Conservation (phyloP, 2,888 invertebrate species). For the Ormyrus labotus region DNA sequence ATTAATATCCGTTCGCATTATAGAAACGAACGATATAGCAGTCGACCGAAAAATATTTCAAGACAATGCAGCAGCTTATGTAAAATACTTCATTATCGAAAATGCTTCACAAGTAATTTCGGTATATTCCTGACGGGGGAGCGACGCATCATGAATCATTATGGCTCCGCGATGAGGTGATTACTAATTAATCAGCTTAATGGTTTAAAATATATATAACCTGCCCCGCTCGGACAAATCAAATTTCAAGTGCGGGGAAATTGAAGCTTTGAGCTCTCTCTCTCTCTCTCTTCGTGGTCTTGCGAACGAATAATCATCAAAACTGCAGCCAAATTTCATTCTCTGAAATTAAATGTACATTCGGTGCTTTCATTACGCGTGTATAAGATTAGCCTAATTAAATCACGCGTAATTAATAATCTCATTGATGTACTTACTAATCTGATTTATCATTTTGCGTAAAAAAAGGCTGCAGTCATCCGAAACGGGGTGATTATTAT, state of each 20-base stretch:
- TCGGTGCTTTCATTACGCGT: background rate
- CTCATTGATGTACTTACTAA: no score
- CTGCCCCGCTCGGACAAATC: background rate
- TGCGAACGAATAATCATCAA: background rate
- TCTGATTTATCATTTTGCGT: no score
- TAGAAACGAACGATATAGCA: no score
- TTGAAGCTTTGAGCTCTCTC: background rate
- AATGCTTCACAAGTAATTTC: no score
- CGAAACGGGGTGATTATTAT: no score
- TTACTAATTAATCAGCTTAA: conserved; percentile 23
- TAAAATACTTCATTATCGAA: no score
- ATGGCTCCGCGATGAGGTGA: background rate
- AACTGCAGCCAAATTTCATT: background rate
- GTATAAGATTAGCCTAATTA: background rate
- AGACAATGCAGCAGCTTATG: no score
- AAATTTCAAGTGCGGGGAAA: background rate
- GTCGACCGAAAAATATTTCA: no score
- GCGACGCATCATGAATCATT: conserved; percentile 2
- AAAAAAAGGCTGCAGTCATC: no score
- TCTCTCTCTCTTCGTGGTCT: background rate
- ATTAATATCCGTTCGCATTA: no score
- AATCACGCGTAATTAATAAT: no score
- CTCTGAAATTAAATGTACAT: background rate
- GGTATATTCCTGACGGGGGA: no score
- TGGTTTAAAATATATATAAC: background rate